Evolutionary conservation across 2,888 invertebrate species (phyloP).

Genomic region (Neuroscelio doddi): DNA sequence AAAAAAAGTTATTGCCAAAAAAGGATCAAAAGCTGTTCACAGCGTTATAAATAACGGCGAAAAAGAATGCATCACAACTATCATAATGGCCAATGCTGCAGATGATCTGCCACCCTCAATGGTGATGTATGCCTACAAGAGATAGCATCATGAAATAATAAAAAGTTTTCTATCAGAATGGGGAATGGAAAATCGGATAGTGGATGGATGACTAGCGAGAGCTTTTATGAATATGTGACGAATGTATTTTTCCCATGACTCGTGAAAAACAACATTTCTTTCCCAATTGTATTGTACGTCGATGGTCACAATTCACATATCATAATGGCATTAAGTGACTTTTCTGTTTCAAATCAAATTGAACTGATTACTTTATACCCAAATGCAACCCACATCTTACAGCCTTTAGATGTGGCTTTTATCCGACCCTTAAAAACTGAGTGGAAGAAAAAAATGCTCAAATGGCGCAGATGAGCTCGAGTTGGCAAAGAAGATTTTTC

Average conservation of each 20-base stretch:
- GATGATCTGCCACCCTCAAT: too few species aligned
- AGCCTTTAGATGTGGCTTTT: too few species aligned
- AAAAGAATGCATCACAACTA: too few species aligned
- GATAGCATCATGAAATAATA: neutral
- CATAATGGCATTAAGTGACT: constrained; percentile 12
- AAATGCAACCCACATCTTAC: constrained; percentile 25
- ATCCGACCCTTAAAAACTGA: too few species aligned
- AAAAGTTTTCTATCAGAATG: too few species aligned
- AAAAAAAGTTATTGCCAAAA: too few species aligned
- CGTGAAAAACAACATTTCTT: constrained; percentile 32
- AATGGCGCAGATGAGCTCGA: too few species aligned
- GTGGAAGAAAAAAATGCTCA: too few species aligned
- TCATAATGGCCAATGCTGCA: too few species aligned
- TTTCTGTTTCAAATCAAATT: constrained; percentile 14
- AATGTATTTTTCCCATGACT: constrained; percentile 50
- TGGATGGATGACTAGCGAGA: constrained; percentile 52
- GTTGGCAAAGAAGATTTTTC: too few species aligned
- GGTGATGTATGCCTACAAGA: neutral
- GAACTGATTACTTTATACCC: constrained; percentile 19
- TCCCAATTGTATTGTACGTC: constrained; percentile 49
- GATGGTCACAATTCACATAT: constrained; percentile 54
- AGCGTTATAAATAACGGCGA: too few species aligned
- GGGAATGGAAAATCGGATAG: constrained; percentile 47
- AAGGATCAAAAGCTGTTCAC: too few species aligned
- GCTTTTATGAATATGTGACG: constrained; percentile 48